Evolutionary conservation across 2,797 vertebrate genomes (phyloP).

Genomic region (Oreortyx pictus): DNA sequence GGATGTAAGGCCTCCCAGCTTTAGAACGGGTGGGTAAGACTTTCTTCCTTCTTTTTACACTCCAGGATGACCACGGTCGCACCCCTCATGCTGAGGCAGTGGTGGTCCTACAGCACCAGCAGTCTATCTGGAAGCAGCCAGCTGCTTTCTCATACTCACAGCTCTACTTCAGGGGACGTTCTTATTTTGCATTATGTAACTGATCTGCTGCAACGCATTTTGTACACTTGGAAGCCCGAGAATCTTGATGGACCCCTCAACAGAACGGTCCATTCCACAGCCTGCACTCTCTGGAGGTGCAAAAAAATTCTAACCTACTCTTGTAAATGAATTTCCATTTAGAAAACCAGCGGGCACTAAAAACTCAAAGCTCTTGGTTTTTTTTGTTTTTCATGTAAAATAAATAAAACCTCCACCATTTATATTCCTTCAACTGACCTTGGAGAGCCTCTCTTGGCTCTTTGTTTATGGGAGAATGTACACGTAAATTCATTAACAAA

Average conservation of each 20-base stretch:
- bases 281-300: background rate
- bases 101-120: conserved; percentile 24
- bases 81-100: conserved; percentile 20
- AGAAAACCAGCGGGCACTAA: background rate
- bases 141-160: background rate
- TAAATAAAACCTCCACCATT: fast-evolving
- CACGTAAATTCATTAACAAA: background rate
- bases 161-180: background rate
- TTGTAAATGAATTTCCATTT: background rate
- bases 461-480: background rate
- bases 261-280: background rate
- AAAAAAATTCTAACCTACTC: background rate
- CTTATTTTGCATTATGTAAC: conserved; percentile 37
- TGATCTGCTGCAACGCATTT: background rate
- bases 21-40: fast-evolving
- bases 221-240: background rate
- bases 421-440: background rate
- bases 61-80: background rate
- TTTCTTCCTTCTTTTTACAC: background rate
- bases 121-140: conserved; percentile 30
- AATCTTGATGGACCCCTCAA: background rate
- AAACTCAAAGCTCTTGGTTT: background rate
- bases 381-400: fast-evolving
- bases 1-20: background rate
- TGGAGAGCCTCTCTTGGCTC: background rate